Evolutionary conservation across 2,113 vertebrate genomes (phyloP).

Genomic region (Mobula birostris): DNA sequence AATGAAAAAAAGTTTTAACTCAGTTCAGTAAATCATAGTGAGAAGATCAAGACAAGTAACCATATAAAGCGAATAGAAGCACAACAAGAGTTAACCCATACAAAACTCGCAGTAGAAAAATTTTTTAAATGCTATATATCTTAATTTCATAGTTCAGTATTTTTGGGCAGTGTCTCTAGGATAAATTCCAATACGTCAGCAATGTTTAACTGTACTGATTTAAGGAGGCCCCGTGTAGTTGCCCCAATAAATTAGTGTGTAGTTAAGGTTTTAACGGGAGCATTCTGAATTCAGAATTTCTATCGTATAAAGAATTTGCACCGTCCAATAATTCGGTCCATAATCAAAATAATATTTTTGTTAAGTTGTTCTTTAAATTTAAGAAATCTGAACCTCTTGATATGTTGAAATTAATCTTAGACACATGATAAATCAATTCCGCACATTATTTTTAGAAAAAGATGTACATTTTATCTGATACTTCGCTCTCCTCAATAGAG

Average conservation of each 20-base stretch:
- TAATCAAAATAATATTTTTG: not conserved
- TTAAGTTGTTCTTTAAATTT: not conserved
- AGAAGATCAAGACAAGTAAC: not conserved
- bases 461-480: too few relatives aligned
- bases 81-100: not conserved
- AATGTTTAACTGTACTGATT: not conserved
- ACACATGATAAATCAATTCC: too few relatives aligned
- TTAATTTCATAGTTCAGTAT: not conserved
- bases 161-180: too few relatives aligned
- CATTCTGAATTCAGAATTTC: not conserved
- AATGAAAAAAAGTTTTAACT: not conserved
- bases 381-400: too few relatives aligned
- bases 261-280: not conserved
- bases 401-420: too few relatives aligned
- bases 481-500: too few relatives aligned
- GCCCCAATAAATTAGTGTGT: not conserved
- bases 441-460: too few relatives aligned
- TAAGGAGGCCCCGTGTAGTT: too few relatives aligned
- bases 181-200: not conserved
- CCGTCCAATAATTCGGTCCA: not conserved
- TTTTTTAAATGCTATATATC: not conserved
- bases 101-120: not conserved
- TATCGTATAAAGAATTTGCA: not conserved
- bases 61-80: not conserved
- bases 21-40: not conserved